phyloP scores from a whole-genome alignment of 2,797 vertebrate species.

The Moxostoma hubbsi region DNA sequence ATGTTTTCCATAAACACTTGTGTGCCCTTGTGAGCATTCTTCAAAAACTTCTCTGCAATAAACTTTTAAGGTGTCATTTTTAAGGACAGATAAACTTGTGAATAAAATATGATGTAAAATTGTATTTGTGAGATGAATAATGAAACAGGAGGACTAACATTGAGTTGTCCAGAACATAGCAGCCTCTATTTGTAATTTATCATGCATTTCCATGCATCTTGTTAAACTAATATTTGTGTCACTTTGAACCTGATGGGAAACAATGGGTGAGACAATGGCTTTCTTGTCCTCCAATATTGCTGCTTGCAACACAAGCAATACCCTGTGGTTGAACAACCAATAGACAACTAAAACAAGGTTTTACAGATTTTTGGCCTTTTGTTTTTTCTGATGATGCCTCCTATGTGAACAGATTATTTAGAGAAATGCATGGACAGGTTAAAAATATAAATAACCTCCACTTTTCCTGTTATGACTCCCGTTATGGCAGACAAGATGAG shows the following conservation, averaged over 20 bases:
- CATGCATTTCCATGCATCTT: conserved; percentile 25
- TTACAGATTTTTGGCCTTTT: conserved; percentile 5
- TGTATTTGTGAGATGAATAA: conserved; percentile 64
- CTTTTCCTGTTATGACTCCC: conserved; percentile 32
- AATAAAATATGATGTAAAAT: conserved; percentile 63
- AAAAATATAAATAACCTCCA: conserved; percentile 5
- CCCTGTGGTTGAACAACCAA: conserved; percentile 6
- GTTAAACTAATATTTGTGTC: conserved; percentile 36
- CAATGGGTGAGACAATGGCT: not conserved
- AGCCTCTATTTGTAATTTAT: conserved; percentile 28
- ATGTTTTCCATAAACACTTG: conserved; percentile 45
- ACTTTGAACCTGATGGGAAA: conserved; percentile 10
- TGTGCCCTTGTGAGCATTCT: conserved; percentile 53
- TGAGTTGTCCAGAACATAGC: conserved; percentile 40
- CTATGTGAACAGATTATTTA: conserved; percentile 8
- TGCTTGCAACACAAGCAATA: conserved; percentile 22
- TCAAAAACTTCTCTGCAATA: conserved; percentile 55
- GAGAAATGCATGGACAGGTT: not conserved
- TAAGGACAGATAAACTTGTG: conserved; percentile 54
- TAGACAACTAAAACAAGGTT: not conserved
- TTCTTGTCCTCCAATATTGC: conserved; percentile 8
- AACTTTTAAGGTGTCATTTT: conserved; percentile 56
- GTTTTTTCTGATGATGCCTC: not conserved
- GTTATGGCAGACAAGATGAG: conserved; percentile 47
- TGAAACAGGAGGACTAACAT: conserved; percentile 57